Evolutionary conservation across 2,797 vertebrate genomes (phyloP).

Genomic region (Xenops minutus): DNA sequence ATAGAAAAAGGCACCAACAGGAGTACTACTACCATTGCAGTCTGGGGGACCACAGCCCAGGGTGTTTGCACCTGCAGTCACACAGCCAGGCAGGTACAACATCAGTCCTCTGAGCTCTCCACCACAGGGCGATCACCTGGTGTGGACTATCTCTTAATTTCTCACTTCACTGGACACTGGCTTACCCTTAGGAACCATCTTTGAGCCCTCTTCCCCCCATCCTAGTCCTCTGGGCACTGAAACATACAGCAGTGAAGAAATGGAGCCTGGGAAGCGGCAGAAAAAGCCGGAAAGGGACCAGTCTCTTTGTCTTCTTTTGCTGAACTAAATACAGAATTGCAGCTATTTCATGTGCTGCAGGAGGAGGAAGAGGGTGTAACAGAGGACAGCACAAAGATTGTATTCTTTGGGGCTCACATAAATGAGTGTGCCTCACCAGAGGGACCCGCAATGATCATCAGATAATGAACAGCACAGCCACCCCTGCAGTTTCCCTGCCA

Average conservation of each 20-base stretch:
- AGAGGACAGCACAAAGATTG: neutral
- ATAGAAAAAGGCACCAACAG: neutral
- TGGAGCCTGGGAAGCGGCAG: fast-evolving
- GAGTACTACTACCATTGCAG: neutral
- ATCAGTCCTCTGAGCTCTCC: neutral
- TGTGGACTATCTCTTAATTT: neutral
- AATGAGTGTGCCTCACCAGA: neutral
- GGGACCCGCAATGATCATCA: neutral
- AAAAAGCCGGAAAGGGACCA: neutral
- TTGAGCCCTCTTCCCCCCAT: neutral
- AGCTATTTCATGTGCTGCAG: neutral
- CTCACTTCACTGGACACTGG: neutral
- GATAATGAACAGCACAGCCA: neutral
- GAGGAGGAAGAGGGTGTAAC: neutral
- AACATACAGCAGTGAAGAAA: neutral
- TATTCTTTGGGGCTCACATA: neutral
- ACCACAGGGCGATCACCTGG: neutral
- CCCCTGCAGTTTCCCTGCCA: neutral
- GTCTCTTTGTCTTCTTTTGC: neutral
- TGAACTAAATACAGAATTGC: neutral
- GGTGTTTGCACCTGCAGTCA: neutral
- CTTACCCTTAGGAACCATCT: neutral
- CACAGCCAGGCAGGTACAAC: neutral
- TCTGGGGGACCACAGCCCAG: neutral
- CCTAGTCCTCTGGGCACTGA: neutral